Conservation (phyloP, 2,888 invertebrate genomes). For the Meiosimyza platycephala region DNA sequence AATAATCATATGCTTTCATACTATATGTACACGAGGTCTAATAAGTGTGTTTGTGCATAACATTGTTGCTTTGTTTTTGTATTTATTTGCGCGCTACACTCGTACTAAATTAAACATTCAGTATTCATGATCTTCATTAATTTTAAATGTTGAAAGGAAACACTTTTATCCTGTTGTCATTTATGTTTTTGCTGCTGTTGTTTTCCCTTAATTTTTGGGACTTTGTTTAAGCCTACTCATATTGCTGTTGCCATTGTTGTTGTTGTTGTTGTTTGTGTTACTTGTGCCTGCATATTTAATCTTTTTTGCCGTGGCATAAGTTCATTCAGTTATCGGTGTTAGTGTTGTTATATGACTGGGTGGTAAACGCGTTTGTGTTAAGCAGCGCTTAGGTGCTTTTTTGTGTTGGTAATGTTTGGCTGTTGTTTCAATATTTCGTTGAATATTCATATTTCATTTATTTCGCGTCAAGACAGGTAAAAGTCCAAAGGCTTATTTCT, state of each 20-base stretch:
- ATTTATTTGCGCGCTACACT: background rate
- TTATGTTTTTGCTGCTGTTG: background rate
- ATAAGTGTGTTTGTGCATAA: background rate
- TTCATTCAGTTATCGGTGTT: background rate
- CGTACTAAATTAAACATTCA: conserved; percentile 25
- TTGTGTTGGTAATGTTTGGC: too few relatives aligned
- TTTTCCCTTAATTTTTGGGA: background rate
- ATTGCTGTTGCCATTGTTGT: background rate
- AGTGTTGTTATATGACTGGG: background rate
- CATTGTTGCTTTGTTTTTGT: too few relatives aligned
- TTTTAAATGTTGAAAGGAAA: conserved; percentile 33
- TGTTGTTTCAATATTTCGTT: too few relatives aligned
- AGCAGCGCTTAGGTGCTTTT: too few relatives aligned
- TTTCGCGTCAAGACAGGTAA: too few relatives aligned
- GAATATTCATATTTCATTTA: too few relatives aligned
- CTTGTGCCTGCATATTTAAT: background rate
- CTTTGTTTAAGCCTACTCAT: background rate
- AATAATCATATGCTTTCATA: too few relatives aligned
- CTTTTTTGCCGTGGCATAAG: background rate
- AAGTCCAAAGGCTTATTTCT: too few relatives aligned
- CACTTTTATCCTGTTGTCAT: conserved; percentile 11
- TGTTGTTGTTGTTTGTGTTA: background rate
- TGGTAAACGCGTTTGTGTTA: too few relatives aligned
- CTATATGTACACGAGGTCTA: too few relatives aligned
- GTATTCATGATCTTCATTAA: conserved; percentile 34